A percentile compares a stretch with the other conserved stretches of the same genome.
phyloP scores from a whole-genome alignment of 2,888 invertebrate genomes.

The Cinara cedri region DNA sequence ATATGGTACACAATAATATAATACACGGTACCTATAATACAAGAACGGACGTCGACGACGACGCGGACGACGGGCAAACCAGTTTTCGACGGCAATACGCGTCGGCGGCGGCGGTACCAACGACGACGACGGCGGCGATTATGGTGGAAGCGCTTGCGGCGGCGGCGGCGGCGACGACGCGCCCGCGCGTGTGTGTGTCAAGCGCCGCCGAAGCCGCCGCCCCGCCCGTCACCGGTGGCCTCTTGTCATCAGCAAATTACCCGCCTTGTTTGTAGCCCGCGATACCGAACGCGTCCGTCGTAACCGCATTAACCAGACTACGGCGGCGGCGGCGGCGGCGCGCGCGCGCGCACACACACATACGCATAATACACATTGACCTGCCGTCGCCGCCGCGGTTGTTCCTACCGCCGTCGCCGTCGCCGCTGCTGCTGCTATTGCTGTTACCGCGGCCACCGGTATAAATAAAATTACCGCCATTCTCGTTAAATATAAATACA shows the following conservation, averaged over 20 bases:
- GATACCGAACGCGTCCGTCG: slow-evolving; percentile 58
- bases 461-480: slow-evolving; percentile 27
- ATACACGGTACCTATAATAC: neutral
- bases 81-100: slow-evolving; percentile 55
- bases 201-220: slow-evolving; percentile 51
- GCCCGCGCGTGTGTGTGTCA: slow-evolving; percentile 39
- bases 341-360: neutral
- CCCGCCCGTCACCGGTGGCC: slow-evolving; percentile 44
- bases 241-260: slow-evolving; percentile 57
- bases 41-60: slow-evolving; percentile 8
- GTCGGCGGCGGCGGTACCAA: neutral
- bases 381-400: neutral
- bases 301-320: slow-evolving; percentile 55
- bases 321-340: neutral
- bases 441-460: slow-evolving; percentile 12
- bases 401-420: neutral
- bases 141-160: slow-evolving; percentile 44
- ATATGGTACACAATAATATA: too few relatives aligned
- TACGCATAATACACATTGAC: neutral
- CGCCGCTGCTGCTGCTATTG: slow-evolving; percentile 1
- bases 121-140: neutral
- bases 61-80: slow-evolving; percentile 56
- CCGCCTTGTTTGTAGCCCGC: slow-evolving; percentile 54
- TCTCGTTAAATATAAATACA: slow-evolving; percentile 36
- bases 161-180: slow-evolving; percentile 25